Evolutionary conservation across 2,113 vertebrate species (phyloP), one percentile per base, ranked within the genome.

Genomic region (Chitala chitala): DNA sequence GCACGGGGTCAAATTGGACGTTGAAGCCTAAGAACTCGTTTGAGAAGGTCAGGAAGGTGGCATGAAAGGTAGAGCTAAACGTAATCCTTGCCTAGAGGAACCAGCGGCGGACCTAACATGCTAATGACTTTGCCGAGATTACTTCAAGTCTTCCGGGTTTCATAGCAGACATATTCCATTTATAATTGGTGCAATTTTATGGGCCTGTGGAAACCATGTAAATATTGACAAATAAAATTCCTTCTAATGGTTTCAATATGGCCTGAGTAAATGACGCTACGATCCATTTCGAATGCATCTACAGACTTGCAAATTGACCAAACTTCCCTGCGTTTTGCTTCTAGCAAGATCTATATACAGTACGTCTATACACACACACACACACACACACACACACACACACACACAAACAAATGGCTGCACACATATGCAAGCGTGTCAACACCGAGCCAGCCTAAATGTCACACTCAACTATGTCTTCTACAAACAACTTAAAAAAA

Each of bases 21-120:
- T n/a, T n/a, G 33, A 59, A 59, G 56, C 56, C 56, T 59, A 33
- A 59, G 29, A 59, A 31, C 56, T 17, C 7, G 56, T 59, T 59
- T 59, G 29, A 36, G 5, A 36, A 31, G 56, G 5, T 17, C 6
- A 15, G 2, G 13, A 59, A 59, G 17, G 56, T 31, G 26, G 12
- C 2, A 29, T 10, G 33, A 59, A 59, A 31, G 26, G 33, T 1
- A 31, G 56, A 24, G 13, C 26, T 26, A 29, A 33, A 17, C 26
- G 26, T 31, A 59, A 9, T 59, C 26, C 33, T 13, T 7, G 24
- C 15, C 56, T 15, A 33, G 36, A 15, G 58, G 26, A 1, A 24
- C 58, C 58, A 61, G 31, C 12, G 13, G 36, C 58, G 36, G 26
- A 61, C 26, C 29, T 9, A 31, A 20, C 29, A 31, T 61, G 58